These are phyloP conservation scores for Mimas tiliae DNA, from an alignment of 2,888 invertebrate genomes.

Conservation along the genomic window DNA sequence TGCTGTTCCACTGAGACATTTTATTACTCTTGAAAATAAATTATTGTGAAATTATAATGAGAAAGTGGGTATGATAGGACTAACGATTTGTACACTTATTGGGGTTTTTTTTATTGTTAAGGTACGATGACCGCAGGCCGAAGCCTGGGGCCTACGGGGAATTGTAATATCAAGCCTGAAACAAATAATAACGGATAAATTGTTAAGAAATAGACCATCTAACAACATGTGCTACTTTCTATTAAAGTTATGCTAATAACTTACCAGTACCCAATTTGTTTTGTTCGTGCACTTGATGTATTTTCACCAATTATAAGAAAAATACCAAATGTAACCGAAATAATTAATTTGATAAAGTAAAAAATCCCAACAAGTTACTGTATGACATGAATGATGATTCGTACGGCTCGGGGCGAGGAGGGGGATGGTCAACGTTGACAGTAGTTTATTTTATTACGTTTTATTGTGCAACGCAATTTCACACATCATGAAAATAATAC, in stretches of 20 bases:
- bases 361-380: constrained; percentile 62
- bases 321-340: constrained; percentile 68
- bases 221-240: constrained; percentile 63
- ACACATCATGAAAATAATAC: background rate
- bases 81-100: constrained; percentile 42
- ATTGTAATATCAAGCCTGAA: constrained; percentile 54
- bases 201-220: constrained; percentile 46
- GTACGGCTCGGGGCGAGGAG: constrained; percentile 53
- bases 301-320: constrained; percentile 55
- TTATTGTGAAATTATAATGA: constrained; percentile 56
- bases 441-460: constrained; percentile 16
- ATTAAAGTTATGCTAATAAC: constrained; percentile 36
- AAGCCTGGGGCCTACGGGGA: constrained; percentile 67
- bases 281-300: constrained; percentile 39
- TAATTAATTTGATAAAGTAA: constrained; percentile 64
- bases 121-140: constrained; percentile 71
- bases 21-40: constrained; percentile 40
- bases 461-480: background rate
- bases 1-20: constrained; percentile 81
- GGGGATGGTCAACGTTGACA: constrained; percentile 38
- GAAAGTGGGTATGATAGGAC: constrained; percentile 36
- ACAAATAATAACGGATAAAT: constrained; percentile 44
- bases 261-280: constrained; percentile 48
- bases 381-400: constrained; percentile 66
- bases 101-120: constrained; percentile 36